Base-by-base conservation (phyloP, 2,113 vertebrate genomes). In the Pelvicachromis taeniatus region DNA sequence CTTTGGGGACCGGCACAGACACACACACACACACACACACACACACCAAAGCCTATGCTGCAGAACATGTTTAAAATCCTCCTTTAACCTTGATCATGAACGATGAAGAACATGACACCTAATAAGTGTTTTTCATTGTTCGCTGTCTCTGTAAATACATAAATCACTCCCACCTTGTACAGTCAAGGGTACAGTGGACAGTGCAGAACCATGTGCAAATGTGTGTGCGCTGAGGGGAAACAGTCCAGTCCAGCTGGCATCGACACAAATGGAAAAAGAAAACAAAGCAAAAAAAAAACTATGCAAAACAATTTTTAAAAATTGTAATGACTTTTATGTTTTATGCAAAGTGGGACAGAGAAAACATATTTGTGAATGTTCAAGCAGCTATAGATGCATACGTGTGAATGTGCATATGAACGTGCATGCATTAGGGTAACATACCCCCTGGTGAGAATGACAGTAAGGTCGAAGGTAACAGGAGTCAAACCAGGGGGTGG, bases 51-150 rank as follows among this genome's bases (percentile, higher is more conserved):
- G 80, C 26, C 78, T 56, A 50, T 77, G 85, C 84, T 83, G 81
- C 85, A 85, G 89, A 88, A 85, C 84, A 91, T 89, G 85, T 90
- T 91, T 84, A 88, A 93, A 94, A 89, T 83, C 84, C 85, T 88
- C 75, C 80, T 91, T 93, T 93, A 94, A 95, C 93, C 94, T 95
- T 92, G 90, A 91, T 90, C 90, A 65, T 54, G 86, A 93, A 94
- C 86, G 78, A 89, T 94, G 93, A 93, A 90, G 87, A 90, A 90
- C 93, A 91, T 89, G 87, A 91, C 93, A 91, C 59, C 80, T 89
- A 91, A 93, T 95, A 92, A 95, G 87, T 92, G 89, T 92, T 95
- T 95, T 92, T 92, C 90, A 94, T 93, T 91, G 91, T 90, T 91
- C 93, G 89, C 84, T 85, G 78, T 92, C 90, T 85, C 87, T 77